A percentile compares a stretch with the other conserved stretches of the same genome.
Evolutionary conservation across 1,140 invertebrate species (phyloP).

Genomic region (Temnothorax curvispinosus): DNA sequence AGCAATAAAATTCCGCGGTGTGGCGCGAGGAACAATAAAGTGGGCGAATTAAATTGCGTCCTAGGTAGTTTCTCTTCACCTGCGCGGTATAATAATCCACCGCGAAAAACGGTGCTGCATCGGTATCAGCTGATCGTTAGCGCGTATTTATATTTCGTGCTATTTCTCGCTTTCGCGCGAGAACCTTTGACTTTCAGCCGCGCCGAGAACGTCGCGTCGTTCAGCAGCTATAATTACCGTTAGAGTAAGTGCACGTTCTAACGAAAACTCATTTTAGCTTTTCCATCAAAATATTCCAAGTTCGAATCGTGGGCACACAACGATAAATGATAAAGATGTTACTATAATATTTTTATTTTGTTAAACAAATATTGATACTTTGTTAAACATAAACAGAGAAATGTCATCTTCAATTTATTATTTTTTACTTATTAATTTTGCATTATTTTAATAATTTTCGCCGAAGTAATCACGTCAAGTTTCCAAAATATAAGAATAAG

Average conservation of each 20-base stretch:
- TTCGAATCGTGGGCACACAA: conserved; percentile 1
- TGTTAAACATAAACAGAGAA: not conserved
- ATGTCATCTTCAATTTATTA: not conserved
- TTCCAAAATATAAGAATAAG: not conserved
- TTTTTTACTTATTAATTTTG: not conserved
- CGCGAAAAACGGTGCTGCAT: conserved; percentile 3
- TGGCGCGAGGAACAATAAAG: conserved; percentile 46
- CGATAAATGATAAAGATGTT: not conserved
- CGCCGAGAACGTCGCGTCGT: not conserved
- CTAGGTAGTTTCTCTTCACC: conserved; percentile 33
- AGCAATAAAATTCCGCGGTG: conserved; percentile 37
- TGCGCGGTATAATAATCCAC: conserved; percentile 8
- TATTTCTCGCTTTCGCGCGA: conserved; percentile 39
- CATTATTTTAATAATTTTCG: not conserved
- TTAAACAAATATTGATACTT: not conserved
- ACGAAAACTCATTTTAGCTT: conserved; percentile 2
- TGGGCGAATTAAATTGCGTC: conserved; percentile 41
- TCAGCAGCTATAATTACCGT: conserved; percentile 25
- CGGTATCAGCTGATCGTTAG: conserved; percentile 45
- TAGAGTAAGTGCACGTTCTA: not conserved
- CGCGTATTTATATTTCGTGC: conserved; percentile 22
- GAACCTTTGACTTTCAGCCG: conserved; percentile 32
- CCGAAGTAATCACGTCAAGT: not conserved
- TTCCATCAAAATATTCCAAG: not conserved
- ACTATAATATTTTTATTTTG: not conserved